Conservation (phyloP, 2,797 vertebrate genomes). For the Cheirogaleus major region DNA sequence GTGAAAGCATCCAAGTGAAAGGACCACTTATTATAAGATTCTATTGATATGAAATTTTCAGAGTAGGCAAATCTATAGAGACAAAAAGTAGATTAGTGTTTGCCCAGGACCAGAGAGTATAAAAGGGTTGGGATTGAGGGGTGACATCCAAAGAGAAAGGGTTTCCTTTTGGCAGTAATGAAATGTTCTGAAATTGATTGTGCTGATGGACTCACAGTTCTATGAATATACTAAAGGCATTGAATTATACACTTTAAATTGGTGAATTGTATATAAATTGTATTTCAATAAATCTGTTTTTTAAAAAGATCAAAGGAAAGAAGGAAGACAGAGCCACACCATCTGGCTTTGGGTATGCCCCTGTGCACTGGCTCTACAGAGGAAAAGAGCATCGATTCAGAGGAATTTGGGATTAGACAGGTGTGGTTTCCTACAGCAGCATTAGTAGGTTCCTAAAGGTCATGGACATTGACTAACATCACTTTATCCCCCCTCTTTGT, state of each 20-base stretch:
- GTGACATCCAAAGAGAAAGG: not conserved
- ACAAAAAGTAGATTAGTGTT: not conserved
- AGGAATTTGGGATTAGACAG: not conserved
- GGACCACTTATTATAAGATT: not conserved
- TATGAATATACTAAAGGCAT: not conserved
- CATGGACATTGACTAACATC: not conserved
- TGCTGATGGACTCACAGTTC: not conserved
- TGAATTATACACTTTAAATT: not conserved
- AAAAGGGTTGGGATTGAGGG: not conserved
- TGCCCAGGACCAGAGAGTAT: no score
- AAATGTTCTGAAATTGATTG: not conserved
- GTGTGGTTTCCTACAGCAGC: no score
- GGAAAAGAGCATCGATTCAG: not conserved
- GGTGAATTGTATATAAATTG: not conserved
- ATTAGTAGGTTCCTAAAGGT: not conserved
- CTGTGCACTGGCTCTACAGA: not conserved
- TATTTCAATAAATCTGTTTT: not conserved
- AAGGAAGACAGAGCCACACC: not conserved
- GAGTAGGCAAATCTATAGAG: not conserved
- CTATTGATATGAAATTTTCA: not conserved
- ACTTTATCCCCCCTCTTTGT: not conserved
- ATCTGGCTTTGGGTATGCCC: rapidly evolving
- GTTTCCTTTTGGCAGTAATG: not conserved
- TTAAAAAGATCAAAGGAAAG: not conserved
- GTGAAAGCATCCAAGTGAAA: not conserved